These are phyloP conservation scores for Idaea dimidiata DNA, from an alignment of 2,888 invertebrate genomes.

Conservation along the genomic window DNA sequence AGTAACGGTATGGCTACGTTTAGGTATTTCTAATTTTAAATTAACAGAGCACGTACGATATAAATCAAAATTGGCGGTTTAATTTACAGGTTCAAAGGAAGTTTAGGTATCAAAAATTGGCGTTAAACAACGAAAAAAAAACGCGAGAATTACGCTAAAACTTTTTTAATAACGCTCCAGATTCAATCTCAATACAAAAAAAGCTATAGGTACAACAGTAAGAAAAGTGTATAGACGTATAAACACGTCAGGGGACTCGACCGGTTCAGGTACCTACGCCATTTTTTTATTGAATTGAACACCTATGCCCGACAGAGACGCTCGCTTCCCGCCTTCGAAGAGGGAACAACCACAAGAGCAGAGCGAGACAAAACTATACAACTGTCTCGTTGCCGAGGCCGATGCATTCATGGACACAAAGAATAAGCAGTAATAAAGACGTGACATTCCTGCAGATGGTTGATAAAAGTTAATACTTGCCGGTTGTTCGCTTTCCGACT, in stretches of 20 bases:
- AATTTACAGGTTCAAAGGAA: slow-evolving; percentile 36
- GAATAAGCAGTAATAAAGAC: slow-evolving; percentile 79
- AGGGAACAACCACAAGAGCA: slow-evolving; percentile 43
- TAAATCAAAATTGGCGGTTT: slow-evolving; percentile 46
- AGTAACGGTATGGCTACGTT: too few species aligned
- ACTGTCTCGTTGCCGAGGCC: slow-evolving; percentile 42
- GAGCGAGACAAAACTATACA: slow-evolving; percentile 46
- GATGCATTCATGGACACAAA: slow-evolving; percentile 75
- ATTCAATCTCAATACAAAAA: slow-evolving; percentile 75
- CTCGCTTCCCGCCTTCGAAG: slow-evolving; percentile 55
- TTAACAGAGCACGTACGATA: slow-evolving; percentile 36
- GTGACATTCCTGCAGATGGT: slow-evolving; percentile 78
- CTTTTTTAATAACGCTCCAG: slow-evolving; percentile 77
- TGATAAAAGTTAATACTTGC: slow-evolving; percentile 77
- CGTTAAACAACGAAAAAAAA: slow-evolving; percentile 53
- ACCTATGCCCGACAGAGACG: slow-evolving; percentile 71
- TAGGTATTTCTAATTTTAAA: slow-evolving; percentile 27
- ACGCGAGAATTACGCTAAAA: slow-evolving; percentile 65
- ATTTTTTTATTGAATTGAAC: slow-evolving; percentile 76
- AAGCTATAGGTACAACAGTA: slow-evolving; percentile 54
- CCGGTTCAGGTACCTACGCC: slow-evolving; percentile 72
- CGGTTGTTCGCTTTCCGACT: slow-evolving; percentile 69
- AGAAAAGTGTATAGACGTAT: slow-evolving; percentile 79
- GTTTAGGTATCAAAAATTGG: slow-evolving; percentile 51
- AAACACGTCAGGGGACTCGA: slow-evolving; percentile 68